Base-by-base conservation (phyloP, 2,797 vertebrate genomes). In the Austrolebias charrua region DNA sequence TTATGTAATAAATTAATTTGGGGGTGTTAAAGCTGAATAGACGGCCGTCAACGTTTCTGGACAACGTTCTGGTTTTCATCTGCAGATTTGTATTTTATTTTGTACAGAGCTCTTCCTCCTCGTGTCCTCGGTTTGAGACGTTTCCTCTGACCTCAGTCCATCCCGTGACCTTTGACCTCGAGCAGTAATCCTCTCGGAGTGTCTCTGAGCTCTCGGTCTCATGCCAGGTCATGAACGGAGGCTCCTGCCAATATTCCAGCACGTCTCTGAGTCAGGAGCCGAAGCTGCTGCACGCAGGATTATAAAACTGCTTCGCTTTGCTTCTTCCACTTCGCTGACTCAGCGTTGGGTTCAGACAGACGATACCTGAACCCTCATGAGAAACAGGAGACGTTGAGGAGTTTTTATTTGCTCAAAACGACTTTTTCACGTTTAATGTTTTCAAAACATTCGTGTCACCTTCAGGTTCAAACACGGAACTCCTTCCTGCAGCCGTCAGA, bases 181-280 rank as follows among this genome's bases (percentile, higher is more conserved):
- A 69, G 75, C 75, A 67, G 43, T 89, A 88, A 91, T 91, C 88
- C 83, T 83, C 63, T 85, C 83, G 82, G 80, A 45, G 63, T 59
- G 9, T 1, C 62, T 78, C 78, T 91, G 86, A 91, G 86, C 87
- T 83, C 6, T 2, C 60, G 69, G 24, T 71, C 76, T 83, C 70
- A 90, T 91, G 89, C 83, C 72, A 82, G 79, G 79, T 88, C 88
- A 91, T 86, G 89, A 88, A 77, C 62, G 51, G 60, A 70, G 66
- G 57, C 63, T 50, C 44, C 15, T 79, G 86, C 83, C 83, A 85
- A 75, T 67, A 77, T 62, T 38, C 43, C 38, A 48, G 42, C 45
- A 33, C 40, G 3, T 24, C 24, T 24, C 24, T 24, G 24, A 24
- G 24, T 24, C 24, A 40, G 5, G 35, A 55, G 19, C 24, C 19